Percentiles rank a stretch among this genome's conserved stretches.
Evolutionary conservation across 2,888 invertebrate species (phyloP).

Genomic region (Chirona hameri): DNA sequence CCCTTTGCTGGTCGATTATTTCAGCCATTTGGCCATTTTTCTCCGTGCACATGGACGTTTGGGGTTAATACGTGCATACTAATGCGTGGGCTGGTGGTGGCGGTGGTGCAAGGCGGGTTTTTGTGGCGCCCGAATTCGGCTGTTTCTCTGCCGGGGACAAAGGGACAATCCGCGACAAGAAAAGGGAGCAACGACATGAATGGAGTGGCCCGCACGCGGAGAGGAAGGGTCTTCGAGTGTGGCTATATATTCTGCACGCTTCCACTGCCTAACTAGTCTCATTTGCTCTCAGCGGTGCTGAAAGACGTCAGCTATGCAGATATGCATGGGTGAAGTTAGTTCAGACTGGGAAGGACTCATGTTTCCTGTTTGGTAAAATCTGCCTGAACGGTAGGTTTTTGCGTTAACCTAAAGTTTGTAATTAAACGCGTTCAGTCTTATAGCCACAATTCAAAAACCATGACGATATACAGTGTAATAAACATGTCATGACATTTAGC

Average conservation of each 20-base stretch:
- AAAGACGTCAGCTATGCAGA: background rate
- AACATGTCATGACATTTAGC: too few species aligned
- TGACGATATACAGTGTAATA: too few species aligned
- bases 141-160: background rate
- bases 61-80: slow-evolving; percentile 22
- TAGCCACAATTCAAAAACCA: too few species aligned
- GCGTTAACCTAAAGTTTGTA: too few species aligned
- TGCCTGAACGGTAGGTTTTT: too few species aligned
- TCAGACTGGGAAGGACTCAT: background rate
- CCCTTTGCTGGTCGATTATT: slow-evolving; percentile 22
- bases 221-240: background rate
- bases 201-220: background rate
- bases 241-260: background rate
- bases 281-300: background rate
- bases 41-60: slow-evolving; percentile 3
- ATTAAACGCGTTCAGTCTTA: too few species aligned
- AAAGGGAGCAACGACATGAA: slow-evolving; percentile 25
- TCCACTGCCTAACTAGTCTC: background rate
- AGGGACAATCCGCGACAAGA: slow-evolving; percentile 13
- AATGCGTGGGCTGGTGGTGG: background rate
- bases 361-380: too few species aligned
- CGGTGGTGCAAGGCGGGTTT: slow-evolving; percentile 9
- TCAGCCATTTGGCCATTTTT: slow-evolving; percentile 25
- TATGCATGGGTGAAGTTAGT: background rate
- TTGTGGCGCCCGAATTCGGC: background rate